These are phyloP conservation scores for Austrolebias charrua DNA, from an alignment of 2,797 vertebrate genomes.

Conservation along the genomic window DNA sequence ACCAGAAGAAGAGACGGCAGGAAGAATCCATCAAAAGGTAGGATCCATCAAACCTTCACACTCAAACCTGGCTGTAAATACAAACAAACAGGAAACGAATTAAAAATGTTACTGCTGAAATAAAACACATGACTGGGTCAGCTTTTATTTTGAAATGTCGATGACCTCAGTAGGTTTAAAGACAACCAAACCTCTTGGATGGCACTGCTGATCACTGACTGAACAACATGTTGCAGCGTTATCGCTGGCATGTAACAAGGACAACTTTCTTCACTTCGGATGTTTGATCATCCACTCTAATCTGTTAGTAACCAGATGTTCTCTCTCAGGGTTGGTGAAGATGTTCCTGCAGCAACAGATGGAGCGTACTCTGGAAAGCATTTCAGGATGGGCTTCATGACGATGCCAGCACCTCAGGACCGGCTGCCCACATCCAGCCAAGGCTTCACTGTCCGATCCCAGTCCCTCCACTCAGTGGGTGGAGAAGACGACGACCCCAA, in stretches of 20 bases:
- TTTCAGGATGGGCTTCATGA: constrained; percentile 97
- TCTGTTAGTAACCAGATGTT: not conserved
- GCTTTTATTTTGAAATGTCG: constrained; percentile 2
- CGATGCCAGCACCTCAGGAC: constrained; percentile 94
- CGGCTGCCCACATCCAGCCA: constrained; percentile 85
- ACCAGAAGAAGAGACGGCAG: constrained; percentile 91
- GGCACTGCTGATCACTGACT: too few relatives aligned
- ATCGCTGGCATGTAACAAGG: too few relatives aligned
- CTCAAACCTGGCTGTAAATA: not conserved
- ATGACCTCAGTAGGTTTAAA: too few relatives aligned
- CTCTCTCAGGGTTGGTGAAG: constrained; percentile 85
- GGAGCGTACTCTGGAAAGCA: constrained; percentile 87
- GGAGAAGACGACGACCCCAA: constrained; percentile 86
- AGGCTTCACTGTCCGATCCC: constrained; percentile 91
- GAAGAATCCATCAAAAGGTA: constrained; percentile 95
- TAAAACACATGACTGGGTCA: not conserved
- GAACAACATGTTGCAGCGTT: too few relatives aligned
- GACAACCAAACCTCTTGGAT: too few relatives aligned
- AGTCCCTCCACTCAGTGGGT: constrained; percentile 94
- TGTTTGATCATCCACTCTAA: too few relatives aligned
- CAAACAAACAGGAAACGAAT: too few relatives aligned
- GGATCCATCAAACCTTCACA: not conserved
- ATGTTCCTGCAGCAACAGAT: constrained; percentile 85
- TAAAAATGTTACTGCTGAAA: too few relatives aligned
- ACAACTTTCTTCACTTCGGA: too few relatives aligned